Evolutionary conservation across 2,888 invertebrate species (phyloP).

Genomic region (Steromphala cineraria): DNA sequence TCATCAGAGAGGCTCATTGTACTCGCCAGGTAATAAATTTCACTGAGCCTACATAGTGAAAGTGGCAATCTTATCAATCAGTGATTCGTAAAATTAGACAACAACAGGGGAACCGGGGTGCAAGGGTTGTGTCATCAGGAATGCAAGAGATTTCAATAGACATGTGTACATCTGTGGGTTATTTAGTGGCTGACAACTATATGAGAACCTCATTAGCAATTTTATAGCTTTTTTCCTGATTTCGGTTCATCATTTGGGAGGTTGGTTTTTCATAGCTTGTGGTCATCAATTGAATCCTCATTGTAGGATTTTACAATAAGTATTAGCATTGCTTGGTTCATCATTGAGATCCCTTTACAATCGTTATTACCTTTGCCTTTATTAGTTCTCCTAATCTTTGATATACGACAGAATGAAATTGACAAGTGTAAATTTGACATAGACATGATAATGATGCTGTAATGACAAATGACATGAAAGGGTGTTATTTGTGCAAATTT

Average conservation of each 20-base stretch:
- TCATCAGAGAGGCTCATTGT: no score
- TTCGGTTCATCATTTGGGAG: no score
- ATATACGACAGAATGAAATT: not conserved
- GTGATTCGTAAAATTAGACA: constrained; percentile 11
- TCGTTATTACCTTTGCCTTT: not conserved
- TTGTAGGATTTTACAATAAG: no score
- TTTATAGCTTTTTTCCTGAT: constrained; percentile 1
- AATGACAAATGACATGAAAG: no score
- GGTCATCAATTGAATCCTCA: no score
- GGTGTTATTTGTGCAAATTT: no score
- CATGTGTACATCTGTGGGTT: not conserved
- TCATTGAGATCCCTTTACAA: not conserved
- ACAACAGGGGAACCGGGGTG: not conserved
- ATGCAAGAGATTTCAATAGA: not conserved
- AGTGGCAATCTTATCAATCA: not conserved
- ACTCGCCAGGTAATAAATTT: not conserved
- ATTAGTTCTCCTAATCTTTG: not conserved
- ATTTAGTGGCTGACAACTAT: not conserved
- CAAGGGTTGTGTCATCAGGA: not conserved
- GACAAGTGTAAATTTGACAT: not conserved
- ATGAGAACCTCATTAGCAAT: not conserved
- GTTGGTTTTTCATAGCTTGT: no score
- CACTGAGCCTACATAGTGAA: not conserved
- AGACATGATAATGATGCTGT: not conserved
- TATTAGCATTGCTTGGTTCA: no score